Conservation (phyloP, 2,888 invertebrate species). For the Aethes cnicana region DNA sequence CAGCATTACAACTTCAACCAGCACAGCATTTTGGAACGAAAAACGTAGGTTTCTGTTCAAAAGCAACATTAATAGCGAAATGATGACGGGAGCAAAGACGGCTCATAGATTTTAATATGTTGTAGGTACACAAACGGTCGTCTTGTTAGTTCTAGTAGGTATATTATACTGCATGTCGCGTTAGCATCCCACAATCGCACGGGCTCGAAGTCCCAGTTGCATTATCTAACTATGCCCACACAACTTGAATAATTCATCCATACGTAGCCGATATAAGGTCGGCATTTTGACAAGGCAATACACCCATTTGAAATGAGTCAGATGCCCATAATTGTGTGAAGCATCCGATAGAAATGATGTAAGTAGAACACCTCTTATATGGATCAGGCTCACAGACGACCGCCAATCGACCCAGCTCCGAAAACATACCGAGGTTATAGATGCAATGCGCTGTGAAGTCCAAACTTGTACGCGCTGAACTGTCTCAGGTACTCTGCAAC, state of each 20-base stretch:
- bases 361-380: slow-evolving; percentile 27
- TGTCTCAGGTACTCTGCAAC: no score
- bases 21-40: no score
- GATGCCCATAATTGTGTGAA: slow-evolving; percentile 11
- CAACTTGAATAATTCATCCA: slow-evolving; percentile 16
- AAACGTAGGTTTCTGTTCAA: no score
- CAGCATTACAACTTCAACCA: no score
- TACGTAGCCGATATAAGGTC: slow-evolving; percentile 14
- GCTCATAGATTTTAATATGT: no score
- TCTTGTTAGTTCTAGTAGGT: no score
- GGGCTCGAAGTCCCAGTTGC: slow-evolving; percentile 6
- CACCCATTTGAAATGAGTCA: slow-evolving; percentile 20
- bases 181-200: no score
- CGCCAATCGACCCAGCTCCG: slow-evolving; percentile 6
- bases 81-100: no score
- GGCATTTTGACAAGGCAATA: slow-evolving; percentile 18
- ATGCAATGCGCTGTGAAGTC: background rate
- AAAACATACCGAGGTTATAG: slow-evolving; percentile 16
- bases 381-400: slow-evolving; percentile 18
- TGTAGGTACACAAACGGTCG: no score
- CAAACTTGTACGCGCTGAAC: no score
- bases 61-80: no score
- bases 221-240: slow-evolving; percentile 13
- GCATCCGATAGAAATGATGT: slow-evolving; percentile 25
- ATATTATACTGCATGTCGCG: no score